These are phyloP conservation scores for Microctenopoma lineatum DNA, from an alignment of 2,797 vertebrate genomes.

Conservation along the genomic window DNA sequence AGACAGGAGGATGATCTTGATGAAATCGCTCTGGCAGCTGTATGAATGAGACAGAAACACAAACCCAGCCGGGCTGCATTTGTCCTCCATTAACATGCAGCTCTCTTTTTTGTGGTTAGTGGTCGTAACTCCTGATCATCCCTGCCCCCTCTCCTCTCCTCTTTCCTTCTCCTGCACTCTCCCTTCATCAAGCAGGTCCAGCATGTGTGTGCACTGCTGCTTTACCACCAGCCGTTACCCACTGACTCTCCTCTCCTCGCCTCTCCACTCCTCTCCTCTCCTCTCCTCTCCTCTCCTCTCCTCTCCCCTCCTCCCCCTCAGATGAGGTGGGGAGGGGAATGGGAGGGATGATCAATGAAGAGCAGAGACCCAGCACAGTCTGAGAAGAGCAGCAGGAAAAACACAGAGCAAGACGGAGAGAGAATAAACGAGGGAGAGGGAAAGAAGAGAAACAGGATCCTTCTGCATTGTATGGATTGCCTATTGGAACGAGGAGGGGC, in stretches of 20 bases:
- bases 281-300: slow-evolving; percentile 22
- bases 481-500: slow-evolving; percentile 76
- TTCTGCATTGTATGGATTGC: slow-evolving; percentile 69
- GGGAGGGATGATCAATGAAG: slow-evolving; percentile 77
- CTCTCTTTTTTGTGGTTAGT: slow-evolving; percentile 11
- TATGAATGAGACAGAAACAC: slow-evolving; percentile 36
- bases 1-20: slow-evolving; percentile 51
- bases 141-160: slow-evolving; percentile 15
- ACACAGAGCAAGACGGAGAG: slow-evolving; percentile 5
- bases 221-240: slow-evolving; percentile 66
- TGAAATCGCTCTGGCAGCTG: slow-evolving; percentile 47
- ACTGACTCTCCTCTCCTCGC: slow-evolving; percentile 45
- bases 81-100: slow-evolving; percentile 17
- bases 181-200: slow-evolving; percentile 54
- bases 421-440: slow-evolving; percentile 27
- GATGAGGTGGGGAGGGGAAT: slow-evolving; percentile 57
- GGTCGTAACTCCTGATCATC: slow-evolving; percentile 34
- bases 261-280: neutral
- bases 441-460: slow-evolving; percentile 47
- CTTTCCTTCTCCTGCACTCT: neutral
- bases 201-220: slow-evolving; percentile 49
- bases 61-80: slow-evolving; percentile 2
- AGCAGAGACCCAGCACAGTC: slow-evolving; percentile 69
- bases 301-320: slow-evolving; percentile 21
- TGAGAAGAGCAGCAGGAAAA: slow-evolving; percentile 55